phyloP scores from a whole-genome alignment of 2,113 vertebrate species.

The Rhombomys opimus region DNA sequence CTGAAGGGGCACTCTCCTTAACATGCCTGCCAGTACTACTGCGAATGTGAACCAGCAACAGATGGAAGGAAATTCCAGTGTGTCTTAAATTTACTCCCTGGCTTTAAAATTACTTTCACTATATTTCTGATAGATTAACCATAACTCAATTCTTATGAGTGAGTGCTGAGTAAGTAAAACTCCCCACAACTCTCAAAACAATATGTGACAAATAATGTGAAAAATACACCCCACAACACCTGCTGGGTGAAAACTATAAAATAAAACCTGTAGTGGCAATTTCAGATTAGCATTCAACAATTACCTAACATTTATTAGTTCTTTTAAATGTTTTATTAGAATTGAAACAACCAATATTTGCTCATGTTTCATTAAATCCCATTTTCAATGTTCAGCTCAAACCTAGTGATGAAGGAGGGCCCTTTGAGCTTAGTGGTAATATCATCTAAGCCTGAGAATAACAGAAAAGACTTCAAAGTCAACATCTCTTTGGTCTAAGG shows the following conservation, averaged over 20 bases:
- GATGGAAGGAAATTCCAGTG: slow-evolving; percentile 52
- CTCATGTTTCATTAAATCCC: slow-evolving; percentile 85
- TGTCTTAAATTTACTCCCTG: slow-evolving; percentile 28
- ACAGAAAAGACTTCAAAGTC: slow-evolving; percentile 85
- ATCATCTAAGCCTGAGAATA: slow-evolving; percentile 86
- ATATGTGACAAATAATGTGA: slow-evolving; percentile 71
- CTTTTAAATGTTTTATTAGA: slow-evolving; percentile 80
- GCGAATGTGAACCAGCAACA: slow-evolving; percentile 46
- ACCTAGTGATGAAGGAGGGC: slow-evolving; percentile 78
- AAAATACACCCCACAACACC: slow-evolving; percentile 65
- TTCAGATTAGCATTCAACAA: slow-evolving; percentile 83
- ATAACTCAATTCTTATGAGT: slow-evolving; percentile 59
- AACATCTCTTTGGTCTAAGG: slow-evolving; percentile 83
- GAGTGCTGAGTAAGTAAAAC: slow-evolving; percentile 57
- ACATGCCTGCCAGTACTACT: neutral
- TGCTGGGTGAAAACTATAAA: slow-evolving; percentile 74
- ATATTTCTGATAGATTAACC: slow-evolving; percentile 64
- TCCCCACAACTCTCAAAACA: slow-evolving; percentile 61
- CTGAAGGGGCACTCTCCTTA: neutral
- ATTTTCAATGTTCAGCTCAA: slow-evolving; percentile 84
- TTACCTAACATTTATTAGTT: slow-evolving; percentile 81
- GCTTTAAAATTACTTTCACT: slow-evolving; percentile 38
- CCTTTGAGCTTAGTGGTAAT: slow-evolving; percentile 85
- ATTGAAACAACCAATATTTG: slow-evolving; percentile 83
- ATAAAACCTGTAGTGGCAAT: slow-evolving; percentile 74